Evolutionary conservation across 2,888 invertebrate species (phyloP).

Genomic region (Drosophila paramelanica): DNA sequence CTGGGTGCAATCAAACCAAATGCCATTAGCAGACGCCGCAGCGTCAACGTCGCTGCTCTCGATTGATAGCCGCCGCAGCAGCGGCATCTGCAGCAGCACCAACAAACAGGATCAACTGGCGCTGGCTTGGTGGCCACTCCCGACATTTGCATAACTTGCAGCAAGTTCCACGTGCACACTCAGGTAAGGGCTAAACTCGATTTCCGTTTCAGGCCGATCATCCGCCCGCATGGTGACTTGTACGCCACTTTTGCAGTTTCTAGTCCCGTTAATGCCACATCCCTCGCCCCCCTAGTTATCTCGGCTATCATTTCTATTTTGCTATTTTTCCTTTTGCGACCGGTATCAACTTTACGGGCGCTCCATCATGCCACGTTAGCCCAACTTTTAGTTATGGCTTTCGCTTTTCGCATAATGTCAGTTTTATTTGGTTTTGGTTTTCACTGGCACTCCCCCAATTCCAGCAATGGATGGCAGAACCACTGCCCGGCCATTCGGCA

Average conservation of each 20-base stretch:
- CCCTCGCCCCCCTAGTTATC: constrained; percentile 2
- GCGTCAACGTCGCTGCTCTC: constrained; percentile 41
- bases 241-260: background rate
- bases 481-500: constrained; percentile 66
- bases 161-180: constrained; percentile 56
- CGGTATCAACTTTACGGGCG: constrained; percentile 70
- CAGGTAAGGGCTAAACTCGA: constrained; percentile 79
- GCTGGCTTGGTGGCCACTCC: constrained; percentile 31
- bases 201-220: constrained; percentile 62
- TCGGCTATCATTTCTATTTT: constrained; percentile 76
- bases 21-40: constrained; percentile 76
- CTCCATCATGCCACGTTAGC: constrained; percentile 72
- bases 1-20: constrained; percentile 73
- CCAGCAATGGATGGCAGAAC: constrained; percentile 17
- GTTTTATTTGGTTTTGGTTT: constrained; percentile 81
- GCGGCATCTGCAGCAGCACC: constrained; percentile 10
- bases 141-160: constrained; percentile 76
- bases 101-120: constrained; percentile 22
- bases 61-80: constrained; percentile 54
- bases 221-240: constrained; percentile 13
- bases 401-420: constrained; percentile 81
- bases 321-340: constrained; percentile 51
- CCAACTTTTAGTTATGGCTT: constrained; percentile 80
- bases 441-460: constrained; percentile 50
- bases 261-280: background rate